These are phyloP conservation scores for Pantala flavescens DNA, from an alignment of 1,140 invertebrate genomes.

Conservation along the genomic window DNA sequence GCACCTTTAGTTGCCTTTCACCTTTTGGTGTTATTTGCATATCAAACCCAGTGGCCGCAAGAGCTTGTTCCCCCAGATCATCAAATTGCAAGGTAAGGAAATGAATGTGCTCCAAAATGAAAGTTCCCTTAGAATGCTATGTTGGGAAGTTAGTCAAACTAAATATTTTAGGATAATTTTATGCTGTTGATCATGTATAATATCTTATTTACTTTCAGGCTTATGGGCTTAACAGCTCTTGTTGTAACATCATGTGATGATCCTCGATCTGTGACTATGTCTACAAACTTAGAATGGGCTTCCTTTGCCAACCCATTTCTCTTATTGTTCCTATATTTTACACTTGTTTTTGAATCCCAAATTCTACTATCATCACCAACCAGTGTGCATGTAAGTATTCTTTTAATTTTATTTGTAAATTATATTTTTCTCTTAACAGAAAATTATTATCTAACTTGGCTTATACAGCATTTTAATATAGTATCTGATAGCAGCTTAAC, in stretches of 20 bases:
- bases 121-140: background rate
- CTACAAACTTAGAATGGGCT: constrained; percentile 48
- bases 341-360: constrained; percentile 56
- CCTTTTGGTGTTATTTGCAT: constrained; percentile 63
- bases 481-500: background rate
- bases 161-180: background rate
- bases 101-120: background rate
- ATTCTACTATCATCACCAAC: constrained; percentile 59
- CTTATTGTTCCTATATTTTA: constrained; percentile 62
- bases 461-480: background rate
- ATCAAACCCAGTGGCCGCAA: constrained; percentile 78
- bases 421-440: constrained; percentile 15
- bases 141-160: background rate
- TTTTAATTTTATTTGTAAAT: constrained; percentile 16
- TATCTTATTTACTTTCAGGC: constrained; percentile 26
- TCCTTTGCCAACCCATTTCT: constrained; percentile 62
- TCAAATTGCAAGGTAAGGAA: constrained; percentile 1
- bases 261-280: constrained; percentile 49
- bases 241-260: constrained; percentile 47
- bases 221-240: constrained; percentile 43
- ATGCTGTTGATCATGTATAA: too few species aligned
- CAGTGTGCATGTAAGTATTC: constrained; percentile 29
- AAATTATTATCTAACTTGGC: background rate
- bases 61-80: constrained; percentile 44
- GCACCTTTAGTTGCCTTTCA: constrained; percentile 59